phyloP scores from a whole-genome alignment of 2,888 invertebrate species.

The Lasioglossum pauxillum region DNA sequence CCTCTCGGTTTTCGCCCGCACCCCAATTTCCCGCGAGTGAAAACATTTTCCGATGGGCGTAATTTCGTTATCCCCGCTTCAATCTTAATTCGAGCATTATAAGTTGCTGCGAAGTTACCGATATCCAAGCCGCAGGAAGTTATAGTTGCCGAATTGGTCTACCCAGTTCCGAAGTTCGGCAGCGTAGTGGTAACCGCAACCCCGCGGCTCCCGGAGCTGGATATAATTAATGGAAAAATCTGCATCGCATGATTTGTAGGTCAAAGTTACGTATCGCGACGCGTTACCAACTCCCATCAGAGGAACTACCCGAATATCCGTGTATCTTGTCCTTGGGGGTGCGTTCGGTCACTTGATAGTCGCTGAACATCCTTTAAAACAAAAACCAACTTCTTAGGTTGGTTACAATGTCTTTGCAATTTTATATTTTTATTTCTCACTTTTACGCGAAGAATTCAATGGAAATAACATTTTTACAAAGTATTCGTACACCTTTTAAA shows the following conservation, averaged over 20 bases:
- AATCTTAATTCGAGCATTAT: conserved; percentile 48
- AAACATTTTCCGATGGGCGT: neutral
- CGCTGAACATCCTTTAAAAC: neutral
- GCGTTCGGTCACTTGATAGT: neutral
- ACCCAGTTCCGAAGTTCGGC: conserved; percentile 48
- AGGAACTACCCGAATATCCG: neutral
- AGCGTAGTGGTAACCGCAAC: conserved; percentile 36
- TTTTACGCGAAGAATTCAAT: neutral
- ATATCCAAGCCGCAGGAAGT: conserved; percentile 50
- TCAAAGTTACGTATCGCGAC: conserved; percentile 34
- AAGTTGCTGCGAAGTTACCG: conserved; percentile 53
- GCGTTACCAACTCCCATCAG: neutral
- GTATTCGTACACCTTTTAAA: no score
- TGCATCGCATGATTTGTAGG: conserved; percentile 39
- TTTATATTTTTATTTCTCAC: neutral
- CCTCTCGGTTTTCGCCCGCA: neutral
- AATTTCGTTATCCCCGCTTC: conserved; percentile 41
- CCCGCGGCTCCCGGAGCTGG: conserved; percentile 27
- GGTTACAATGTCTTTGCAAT: neutral
- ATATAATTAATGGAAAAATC: conserved; percentile 56
- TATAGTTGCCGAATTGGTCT: conserved; percentile 43
- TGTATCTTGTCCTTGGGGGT: neutral
- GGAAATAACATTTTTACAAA: no score
- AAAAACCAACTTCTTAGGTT: neutral
- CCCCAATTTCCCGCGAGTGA: neutral